A percentile compares a stretch with the other conserved stretches of the same genome.
Evolutionary conservation across 2,888 invertebrate genomes (phyloP).

Genomic region (Palloptera scutellata): DNA sequence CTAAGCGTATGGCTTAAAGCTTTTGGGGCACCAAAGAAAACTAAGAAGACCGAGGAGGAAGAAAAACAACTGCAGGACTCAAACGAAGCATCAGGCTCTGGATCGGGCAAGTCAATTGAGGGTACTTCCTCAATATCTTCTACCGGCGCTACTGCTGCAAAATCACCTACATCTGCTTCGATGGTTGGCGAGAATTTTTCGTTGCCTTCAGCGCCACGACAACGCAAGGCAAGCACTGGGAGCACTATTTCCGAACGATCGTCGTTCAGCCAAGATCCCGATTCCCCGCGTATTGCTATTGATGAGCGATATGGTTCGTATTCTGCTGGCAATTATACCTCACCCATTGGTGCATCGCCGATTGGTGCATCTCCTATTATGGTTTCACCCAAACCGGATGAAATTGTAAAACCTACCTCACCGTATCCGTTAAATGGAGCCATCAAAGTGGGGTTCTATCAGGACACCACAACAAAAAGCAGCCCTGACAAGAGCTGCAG

Average conservation of each 20-base stretch:
- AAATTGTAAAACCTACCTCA: slow-evolving; percentile 70
- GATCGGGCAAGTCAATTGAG: slow-evolving; percentile 34
- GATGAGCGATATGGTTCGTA: slow-evolving; percentile 70
- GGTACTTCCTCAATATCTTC: slow-evolving; percentile 33
- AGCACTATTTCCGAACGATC: slow-evolving; percentile 82
- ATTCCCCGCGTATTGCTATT: slow-evolving; percentile 73
- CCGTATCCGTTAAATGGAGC: slow-evolving; percentile 80
- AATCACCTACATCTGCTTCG: slow-evolving; percentile 45
- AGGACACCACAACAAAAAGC: slow-evolving; percentile 84
- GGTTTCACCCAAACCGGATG: slow-evolving; percentile 78
- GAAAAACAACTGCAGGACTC: slow-evolving; percentile 51
- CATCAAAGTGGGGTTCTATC: slow-evolving; percentile 87
- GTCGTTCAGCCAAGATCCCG: slow-evolving; percentile 79
- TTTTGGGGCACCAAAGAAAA: slow-evolving; percentile 83
- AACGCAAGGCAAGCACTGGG: slow-evolving; percentile 78
- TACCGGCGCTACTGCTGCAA: slow-evolving; percentile 42
- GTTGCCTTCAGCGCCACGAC: slow-evolving; percentile 65
- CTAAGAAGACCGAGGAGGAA: slow-evolving; percentile 71
- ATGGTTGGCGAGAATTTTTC: slow-evolving; percentile 55
- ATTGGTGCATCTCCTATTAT: slow-evolving; percentile 72
- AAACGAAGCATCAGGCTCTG: slow-evolving; percentile 30
- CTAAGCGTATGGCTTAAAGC: slow-evolving; percentile 93
- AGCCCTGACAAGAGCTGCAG: slow-evolving; percentile 86
- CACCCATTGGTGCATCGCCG: slow-evolving; percentile 71
- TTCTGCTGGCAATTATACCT: slow-evolving; percentile 77